These are phyloP conservation scores for Hydropsyche betteni DNA, from an alignment of 2,888 invertebrate genomes.

Conservation along the genomic window DNA sequence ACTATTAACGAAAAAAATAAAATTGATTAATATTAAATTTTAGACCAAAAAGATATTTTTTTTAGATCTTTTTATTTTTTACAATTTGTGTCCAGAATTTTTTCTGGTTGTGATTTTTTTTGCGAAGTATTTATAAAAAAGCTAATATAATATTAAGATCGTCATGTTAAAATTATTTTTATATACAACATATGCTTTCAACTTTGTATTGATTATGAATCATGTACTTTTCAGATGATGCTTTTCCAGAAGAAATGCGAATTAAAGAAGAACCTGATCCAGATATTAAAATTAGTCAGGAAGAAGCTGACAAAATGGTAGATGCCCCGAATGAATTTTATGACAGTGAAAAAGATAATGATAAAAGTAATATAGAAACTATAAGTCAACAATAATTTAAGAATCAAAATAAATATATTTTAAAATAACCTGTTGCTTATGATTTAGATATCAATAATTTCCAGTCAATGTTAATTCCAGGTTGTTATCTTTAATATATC, in stretches of 20 bases:
- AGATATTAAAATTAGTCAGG: conserved; percentile 79
- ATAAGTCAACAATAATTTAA: conserved; percentile 7
- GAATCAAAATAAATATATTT: too few species aligned
- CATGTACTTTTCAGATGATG: conserved; percentile 67
- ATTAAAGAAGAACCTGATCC: conserved; percentile 83
- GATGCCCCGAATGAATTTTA: conserved; percentile 90
- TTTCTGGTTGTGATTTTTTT: too few species aligned
- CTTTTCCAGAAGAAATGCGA: conserved; percentile 74
- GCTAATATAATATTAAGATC: too few species aligned
- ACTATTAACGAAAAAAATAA: too few species aligned
- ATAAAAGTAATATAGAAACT: conserved; percentile 69
- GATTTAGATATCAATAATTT: conserved; percentile 57
- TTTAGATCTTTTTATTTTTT: too few species aligned
- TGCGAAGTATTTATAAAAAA: too few species aligned
- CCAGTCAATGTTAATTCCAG: conserved; percentile 61
- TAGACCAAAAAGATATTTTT: too few species aligned
- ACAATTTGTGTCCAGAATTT: too few species aligned
- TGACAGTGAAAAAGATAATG: conserved; percentile 90
- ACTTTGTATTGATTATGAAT: background rate
- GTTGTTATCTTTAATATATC: conserved; percentile 61
- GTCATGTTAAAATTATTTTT: too few species aligned
- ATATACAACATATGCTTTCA: too few species aligned
- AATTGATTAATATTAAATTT: too few species aligned
- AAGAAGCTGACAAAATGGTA: conserved; percentile 82
- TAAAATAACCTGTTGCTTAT: too few species aligned